Evolutionary conservation across 2,113 vertebrate species (phyloP).

Genomic region (Nettapus auritus): DNA sequence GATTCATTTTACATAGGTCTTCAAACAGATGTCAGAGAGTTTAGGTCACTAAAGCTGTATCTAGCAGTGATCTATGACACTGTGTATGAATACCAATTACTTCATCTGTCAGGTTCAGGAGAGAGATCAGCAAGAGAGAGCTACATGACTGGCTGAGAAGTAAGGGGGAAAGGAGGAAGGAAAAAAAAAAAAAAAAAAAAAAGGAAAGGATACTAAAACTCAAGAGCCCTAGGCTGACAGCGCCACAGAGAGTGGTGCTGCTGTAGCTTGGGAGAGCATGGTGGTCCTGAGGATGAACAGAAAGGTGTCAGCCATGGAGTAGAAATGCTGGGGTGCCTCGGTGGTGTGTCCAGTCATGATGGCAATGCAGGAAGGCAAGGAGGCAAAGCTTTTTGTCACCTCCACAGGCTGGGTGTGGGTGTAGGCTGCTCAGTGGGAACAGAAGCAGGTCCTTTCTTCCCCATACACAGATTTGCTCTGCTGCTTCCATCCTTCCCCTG

Average conservation of each 20-base stretch:
- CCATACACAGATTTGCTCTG: accelerated
- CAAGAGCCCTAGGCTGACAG: not conserved
- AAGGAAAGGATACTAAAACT: not conserved
- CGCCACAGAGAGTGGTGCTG: too few relatives aligned
- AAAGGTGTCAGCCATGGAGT: not conserved
- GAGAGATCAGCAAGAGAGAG: not conserved
- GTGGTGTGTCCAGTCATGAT: not conserved
- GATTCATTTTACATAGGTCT: not conserved
- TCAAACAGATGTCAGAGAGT: not conserved
- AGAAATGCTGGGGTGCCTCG: not conserved
- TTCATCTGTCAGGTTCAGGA: not conserved
- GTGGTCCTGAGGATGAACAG: not conserved
- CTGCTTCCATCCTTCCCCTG: not conserved
- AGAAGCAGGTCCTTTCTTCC: accelerated
- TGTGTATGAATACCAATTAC: not conserved
- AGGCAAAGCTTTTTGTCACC: not conserved
- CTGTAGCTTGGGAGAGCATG: not conserved
- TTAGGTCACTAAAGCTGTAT: not conserved
- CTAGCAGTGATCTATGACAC: not conserved
- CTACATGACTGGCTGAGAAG: not conserved
- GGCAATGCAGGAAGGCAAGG: not conserved
- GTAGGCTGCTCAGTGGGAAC: accelerated
- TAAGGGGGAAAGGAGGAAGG: not conserved
- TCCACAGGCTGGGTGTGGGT: too few relatives aligned
- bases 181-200: not conserved